phyloP scores from a whole-genome alignment of 2,797 vertebrate species.

The Falco peregrinus region DNA sequence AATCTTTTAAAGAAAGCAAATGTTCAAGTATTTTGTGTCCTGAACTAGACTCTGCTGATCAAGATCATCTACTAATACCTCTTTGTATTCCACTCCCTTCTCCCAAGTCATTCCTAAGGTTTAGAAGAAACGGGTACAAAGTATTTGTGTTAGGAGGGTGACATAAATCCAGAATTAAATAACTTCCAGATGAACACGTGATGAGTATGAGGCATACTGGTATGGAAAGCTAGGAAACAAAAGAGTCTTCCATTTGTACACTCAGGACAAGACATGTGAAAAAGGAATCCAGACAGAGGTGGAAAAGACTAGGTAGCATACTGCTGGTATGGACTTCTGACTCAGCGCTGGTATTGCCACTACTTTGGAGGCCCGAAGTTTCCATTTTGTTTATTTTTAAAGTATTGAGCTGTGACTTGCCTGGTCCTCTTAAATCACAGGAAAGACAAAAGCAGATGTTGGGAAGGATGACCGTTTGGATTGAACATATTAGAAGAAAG shows the following conservation, averaged over 20 bases:
- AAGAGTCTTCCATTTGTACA: background rate
- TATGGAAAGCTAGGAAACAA: background rate
- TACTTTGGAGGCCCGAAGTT: background rate
- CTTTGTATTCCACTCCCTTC: background rate
- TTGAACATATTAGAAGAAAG: background rate
- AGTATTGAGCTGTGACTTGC: background rate
- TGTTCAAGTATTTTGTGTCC: too few relatives aligned
- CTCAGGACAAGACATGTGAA: accelerated
- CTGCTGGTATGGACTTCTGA: accelerated
- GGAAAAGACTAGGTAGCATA: background rate
- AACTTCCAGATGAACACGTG: accelerated
- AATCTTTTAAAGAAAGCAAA: too few relatives aligned
- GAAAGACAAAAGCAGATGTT: background rate
- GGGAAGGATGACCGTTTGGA: background rate
- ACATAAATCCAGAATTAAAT: background rate
- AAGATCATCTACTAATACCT: too few relatives aligned
- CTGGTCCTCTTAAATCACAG: background rate
- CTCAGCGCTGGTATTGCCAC: background rate
- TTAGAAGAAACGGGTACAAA: background rate
- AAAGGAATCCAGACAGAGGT: background rate
- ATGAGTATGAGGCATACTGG: accelerated
- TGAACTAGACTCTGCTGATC: too few relatives aligned
- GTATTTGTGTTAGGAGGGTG: background rate
- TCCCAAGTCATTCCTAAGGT: background rate
- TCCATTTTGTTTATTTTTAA: background rate